Evolutionary conservation across 2,888 invertebrate species (phyloP), one percentile per base, ranked within the genome.

Genomic region (Pilophorus perplexus): DNA sequence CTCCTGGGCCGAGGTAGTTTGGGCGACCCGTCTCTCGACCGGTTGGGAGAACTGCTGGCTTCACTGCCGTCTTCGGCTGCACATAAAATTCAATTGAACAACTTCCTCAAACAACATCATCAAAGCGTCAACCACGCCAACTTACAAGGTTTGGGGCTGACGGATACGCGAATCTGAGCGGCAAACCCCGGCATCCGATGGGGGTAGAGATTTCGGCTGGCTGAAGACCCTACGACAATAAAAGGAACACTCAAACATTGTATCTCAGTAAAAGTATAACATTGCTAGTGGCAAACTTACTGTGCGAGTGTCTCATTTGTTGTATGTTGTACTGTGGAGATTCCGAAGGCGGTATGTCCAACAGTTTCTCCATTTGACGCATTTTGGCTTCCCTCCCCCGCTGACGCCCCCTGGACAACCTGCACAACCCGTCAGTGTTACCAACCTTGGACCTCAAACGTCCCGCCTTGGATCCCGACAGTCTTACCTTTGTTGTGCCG

Each of bases 301-400:
- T 71, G 64, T 71, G 70, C n/a, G 66, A 65, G 62, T 71, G 71
- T 14, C 67, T 77, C 40, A 75, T 74, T 68, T 76, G 74, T 12
- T 72, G 69, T 28, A 71, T 68, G 28, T 71, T 62, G 64, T 68
- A 71, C 12, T 72, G 68, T 8, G 71, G 71, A 2, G 71, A 68
- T n/a, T 69, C 68, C 2, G 65, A 57, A 5, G 64, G 67, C 25
- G 89, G 86, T 71, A 94, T 88, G 76, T 97, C 96, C 18, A 99
- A 80, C 8, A 98, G 79, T 33, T 89, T 86, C 0, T 94, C 96
- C 65, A 98, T 97, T 78, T 94, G 91, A 75, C 90, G 90, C 89
- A 98, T 93, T 78, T 98, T 98, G 79, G 93, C 91, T 75, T 96
- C 95, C 0, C 98, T 85, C 0, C 97, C 94, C 78, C 93, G 95